phyloP scores from a whole-genome alignment of 2,113 vertebrate species.

The Pygathrix nemaeus region DNA sequence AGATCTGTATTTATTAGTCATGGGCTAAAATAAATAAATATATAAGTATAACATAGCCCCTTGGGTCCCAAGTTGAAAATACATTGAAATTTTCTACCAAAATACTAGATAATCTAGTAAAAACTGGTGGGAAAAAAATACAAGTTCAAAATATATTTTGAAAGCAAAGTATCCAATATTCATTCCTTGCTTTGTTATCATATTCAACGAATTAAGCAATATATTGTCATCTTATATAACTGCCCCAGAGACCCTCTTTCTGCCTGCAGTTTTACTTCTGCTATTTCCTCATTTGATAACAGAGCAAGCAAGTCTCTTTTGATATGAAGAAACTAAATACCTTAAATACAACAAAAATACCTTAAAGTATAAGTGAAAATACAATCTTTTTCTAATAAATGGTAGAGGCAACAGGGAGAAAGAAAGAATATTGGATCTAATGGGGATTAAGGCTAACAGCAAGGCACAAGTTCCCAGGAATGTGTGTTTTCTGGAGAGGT shows the following conservation, averaged over 20 bases:
- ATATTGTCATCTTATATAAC: neutral
- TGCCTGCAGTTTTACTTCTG: slow-evolving; percentile 8
- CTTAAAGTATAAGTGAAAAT: slow-evolving; percentile 1
- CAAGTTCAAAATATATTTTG: slow-evolving; percentile 10
- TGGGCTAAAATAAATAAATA: neutral
- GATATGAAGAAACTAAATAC: neutral
- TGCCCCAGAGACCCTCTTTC: neutral
- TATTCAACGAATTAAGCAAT: neutral
- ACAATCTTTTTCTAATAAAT: neutral
- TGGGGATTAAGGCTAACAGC: neutral
- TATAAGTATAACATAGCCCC: neutral
- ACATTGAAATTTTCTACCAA: slow-evolving; percentile 11
- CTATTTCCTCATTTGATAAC: neutral
- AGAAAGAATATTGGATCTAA: neutral
- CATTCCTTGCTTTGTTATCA: neutral
- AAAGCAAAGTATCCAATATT: neutral
- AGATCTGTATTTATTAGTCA: neutral
- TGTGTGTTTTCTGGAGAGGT: neutral
- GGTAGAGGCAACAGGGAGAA: neutral
- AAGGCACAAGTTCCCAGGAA: neutral
- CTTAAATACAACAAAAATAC: neutral
- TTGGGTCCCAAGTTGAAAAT: neutral
- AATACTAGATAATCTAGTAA: neutral
- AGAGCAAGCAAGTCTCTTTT: neutral
- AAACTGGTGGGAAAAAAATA: neutral